Evolutionary conservation across 2,113 vertebrate genomes (phyloP).

Genomic region (Alouatta palliata): DNA sequence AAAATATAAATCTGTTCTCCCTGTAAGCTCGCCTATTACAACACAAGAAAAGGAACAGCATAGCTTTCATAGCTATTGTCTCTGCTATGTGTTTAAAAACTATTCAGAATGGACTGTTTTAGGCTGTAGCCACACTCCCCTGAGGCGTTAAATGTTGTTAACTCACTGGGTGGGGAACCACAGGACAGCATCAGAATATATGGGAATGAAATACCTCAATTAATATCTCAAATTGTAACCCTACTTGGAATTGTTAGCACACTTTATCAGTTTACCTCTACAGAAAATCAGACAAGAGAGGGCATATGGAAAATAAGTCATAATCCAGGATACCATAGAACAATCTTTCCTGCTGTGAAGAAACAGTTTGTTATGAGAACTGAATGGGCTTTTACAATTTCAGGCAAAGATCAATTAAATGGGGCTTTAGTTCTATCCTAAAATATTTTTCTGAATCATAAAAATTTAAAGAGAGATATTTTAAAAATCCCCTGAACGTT

Average conservation of each 20-base stretch:
- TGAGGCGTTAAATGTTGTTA: constrained; percentile 3
- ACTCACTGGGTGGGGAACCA: neutral
- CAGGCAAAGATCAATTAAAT: neutral
- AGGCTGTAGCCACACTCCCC: neutral
- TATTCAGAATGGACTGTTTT: neutral
- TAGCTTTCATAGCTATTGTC: neutral
- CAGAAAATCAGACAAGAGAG: constrained; percentile 20
- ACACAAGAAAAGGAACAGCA: constrained; percentile 12
- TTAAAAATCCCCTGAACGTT: neutral
- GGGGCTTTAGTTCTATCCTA: neutral
- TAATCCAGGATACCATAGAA: constrained; percentile 28
- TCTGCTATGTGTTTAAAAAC: constrained; percentile 40
- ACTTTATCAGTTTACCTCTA: neutral
- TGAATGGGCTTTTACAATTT: neutral
- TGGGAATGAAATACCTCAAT: neutral
- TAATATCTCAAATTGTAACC: constrained; percentile 13
- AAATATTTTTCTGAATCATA: constrained; percentile 20
- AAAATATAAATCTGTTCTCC: constrained; percentile 1
- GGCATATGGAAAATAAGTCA: neutral
- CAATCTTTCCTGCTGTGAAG: neutral
- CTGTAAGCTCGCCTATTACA: constrained; percentile 4
- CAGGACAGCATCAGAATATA: neutral
- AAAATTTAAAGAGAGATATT: neutral
- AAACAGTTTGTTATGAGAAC: constrained; percentile 33
- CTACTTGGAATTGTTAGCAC: neutral